Evolutionary conservation across 2,797 vertebrate genomes (phyloP), one percentile per base, ranked within the genome.

Genomic region (Poecilia picta): DNA sequence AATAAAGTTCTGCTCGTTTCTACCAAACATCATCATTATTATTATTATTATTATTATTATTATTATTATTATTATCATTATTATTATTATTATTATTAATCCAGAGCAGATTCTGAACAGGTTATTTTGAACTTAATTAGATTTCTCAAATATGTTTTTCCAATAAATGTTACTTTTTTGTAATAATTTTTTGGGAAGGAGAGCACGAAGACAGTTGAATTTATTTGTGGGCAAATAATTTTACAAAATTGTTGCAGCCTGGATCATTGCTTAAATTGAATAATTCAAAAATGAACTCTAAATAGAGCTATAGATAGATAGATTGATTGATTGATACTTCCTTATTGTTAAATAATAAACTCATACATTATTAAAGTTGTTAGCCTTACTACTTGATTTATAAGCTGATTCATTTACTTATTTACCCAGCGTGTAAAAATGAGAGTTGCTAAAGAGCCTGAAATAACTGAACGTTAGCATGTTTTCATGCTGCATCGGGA

Each of bases 401-500:
- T 31, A 62, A 31, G 13, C 16, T 64, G 59, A 64, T 33, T 64
- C 20, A 64, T 64, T 33, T 62, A 33, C 15, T 33, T 18, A 64
- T 64, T 64, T 33, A 8, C 6, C 13, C 28, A 62, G 57, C 23
- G 16, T 59, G 6, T 18, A 36, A 64, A 20, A 28, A 33, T 15
- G 2, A 33, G 15, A 18, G 16, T 33, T 64, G 16, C 31, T 18
- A 8, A 28, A 36, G 15, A 62, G 5, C 2, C 13, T 18, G 28
- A 64, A 64, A 64, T 64, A 36, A 33, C 18, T 62, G 18, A 10
- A 36, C 10, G 10, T 16, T 62, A 62, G 1, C 5, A 72, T 31
- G 43, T 25, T 51, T 43, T 70, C 80, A 43, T 16, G n/a, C 53
- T 20, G 83, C n/a, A 33, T 68, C n/a, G 72, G 64, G 86, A 77